These are phyloP conservation scores for Drosophila tsacasi DNA, from an alignment of 1,140 invertebrate species.

Conservation along the genomic window DNA sequence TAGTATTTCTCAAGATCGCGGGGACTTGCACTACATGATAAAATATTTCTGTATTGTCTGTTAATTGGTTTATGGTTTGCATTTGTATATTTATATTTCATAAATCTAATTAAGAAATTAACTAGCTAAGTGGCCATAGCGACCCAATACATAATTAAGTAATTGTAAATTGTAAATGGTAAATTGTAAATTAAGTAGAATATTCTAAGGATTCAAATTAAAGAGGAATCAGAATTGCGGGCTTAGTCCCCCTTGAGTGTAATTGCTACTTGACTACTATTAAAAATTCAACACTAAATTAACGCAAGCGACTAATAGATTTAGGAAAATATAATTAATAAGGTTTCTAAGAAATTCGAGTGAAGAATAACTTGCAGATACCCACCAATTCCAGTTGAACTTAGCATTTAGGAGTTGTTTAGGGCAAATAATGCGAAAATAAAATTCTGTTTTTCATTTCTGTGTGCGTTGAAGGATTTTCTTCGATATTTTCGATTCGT, in stretches of 20 bases:
- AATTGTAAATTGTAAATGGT: constrained; percentile 21
- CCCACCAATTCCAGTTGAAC: constrained; percentile 63
- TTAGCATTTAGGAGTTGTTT: constrained; percentile 24
- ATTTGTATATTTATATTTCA: constrained; percentile 41
- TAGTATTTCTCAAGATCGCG: constrained; percentile 19
- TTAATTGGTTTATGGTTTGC: constrained; percentile 70
- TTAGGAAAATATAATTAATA: constrained; percentile 5
- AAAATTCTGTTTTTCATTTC: constrained; percentile 43
- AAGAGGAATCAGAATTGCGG: constrained; percentile 26
- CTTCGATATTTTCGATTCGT: constrained; percentile 58
- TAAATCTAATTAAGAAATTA: constrained; percentile 74
- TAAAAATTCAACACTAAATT: constrained; percentile 27
- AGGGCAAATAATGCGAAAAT: constrained; percentile 31
- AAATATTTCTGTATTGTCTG: constrained; percentile 71
- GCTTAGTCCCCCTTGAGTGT: constrained; percentile 21
- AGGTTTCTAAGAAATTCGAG: constrained; percentile 22
- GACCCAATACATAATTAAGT: constrained; percentile 40
- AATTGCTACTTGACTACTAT: constrained; percentile 30
- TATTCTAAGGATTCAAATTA: constrained; percentile 32
- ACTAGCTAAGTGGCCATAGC: constrained; percentile 51
- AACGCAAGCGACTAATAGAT: constrained; percentile 35
- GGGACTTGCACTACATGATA: constrained; percentile 45
- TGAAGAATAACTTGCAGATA: constrained; percentile 66
- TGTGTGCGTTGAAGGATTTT: constrained; percentile 51
- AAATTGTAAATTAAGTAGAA: constrained; percentile 21